Evolutionary conservation across 2,888 invertebrate genomes (phyloP), one percentile per base, ranked within the genome.

Genomic region (Zygogramma bicolorata): DNA sequence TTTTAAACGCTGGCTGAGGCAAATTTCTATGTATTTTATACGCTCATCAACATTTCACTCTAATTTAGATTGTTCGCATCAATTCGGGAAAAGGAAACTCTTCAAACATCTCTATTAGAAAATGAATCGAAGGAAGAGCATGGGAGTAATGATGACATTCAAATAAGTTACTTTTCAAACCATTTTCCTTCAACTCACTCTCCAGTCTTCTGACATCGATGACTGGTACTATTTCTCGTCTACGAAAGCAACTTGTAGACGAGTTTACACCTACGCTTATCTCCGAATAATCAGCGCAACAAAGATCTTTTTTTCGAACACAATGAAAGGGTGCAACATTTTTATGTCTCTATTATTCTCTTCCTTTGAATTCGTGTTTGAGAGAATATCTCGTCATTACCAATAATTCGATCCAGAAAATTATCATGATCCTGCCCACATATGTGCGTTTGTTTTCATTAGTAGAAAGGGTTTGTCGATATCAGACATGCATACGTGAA

Each of bases 281-380:
- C 60, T 62, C 63, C 58, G 68, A 62, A 71, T 71, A 71, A 73
- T 75, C 75, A 73, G 68, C 69, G 68, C 34, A 53, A 67, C 46
- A 70, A 62, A 61, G 61, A 60, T 53, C 60, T 69, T 71, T 75
- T 67, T 70, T 74, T 70, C 70, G 69, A 77, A 79, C 72, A 79
- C 79, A 79, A 79, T 79, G 71, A 75, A 67, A 77, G 76, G 78
- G 77, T 75, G 78, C 75, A 77, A 76, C 78, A 75, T 77, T 76
- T 73, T 77, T 77, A 75, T 75, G 75, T 76, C 77, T 76, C 70
- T 70, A 77, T 77, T 75, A 75, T 70, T 77, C 73, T 68, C n/a
- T 74, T 75, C 63, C 62, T 70, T 75, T 75, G 67, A 74, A 75
- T 75, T 70, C 75, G 73, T 77, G 73, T 73, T 68, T 75, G 70